These are phyloP conservation scores for Pao palembangensis DNA, from an alignment of 2,113 vertebrate species.

Conservation along the genomic window DNA sequence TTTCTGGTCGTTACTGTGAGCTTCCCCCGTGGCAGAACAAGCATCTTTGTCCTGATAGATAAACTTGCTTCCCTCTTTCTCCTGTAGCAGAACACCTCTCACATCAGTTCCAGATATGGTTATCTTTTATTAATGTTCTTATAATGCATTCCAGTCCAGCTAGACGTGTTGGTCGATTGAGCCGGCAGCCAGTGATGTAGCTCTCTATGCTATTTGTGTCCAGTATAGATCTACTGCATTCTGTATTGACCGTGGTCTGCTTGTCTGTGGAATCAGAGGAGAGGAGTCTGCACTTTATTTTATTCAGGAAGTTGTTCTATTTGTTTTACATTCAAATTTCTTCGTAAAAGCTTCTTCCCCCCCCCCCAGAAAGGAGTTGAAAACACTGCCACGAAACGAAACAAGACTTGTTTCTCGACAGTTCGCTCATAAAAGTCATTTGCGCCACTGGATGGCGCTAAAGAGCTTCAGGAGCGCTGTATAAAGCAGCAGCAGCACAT, in stretches of 20 bases:
- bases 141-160: conserved; percentile 44
- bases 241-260: conserved; percentile 35
- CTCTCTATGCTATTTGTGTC: conserved; percentile 46
- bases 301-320: not conserved
- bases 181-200: conserved; percentile 46
- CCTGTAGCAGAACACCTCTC: conserved; percentile 12
- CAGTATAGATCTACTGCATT: conserved; percentile 41
- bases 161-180: conserved; percentile 24
- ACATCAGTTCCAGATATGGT: conserved; percentile 44
- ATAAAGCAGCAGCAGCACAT: not conserved
- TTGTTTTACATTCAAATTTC: not conserved
- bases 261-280: conserved; percentile 14
- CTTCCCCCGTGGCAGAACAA: conserved; percentile 20
- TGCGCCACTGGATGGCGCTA: conserved; percentile 54
- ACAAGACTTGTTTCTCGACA: not conserved
- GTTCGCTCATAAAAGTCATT: not conserved
- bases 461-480: conserved; percentile 7
- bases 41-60: conserved; percentile 37
- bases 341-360: too few relatives aligned
- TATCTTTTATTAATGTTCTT: conserved; percentile 48
- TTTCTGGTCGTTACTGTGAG: conserved; percentile 7
- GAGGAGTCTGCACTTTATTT: not conserved
- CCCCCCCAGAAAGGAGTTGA: not conserved
- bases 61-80: conserved; percentile 5
- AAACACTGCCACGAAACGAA: not conserved